Conservation (phyloP, 2,888 invertebrate genomes). For the Leptogaster cylindrica region DNA sequence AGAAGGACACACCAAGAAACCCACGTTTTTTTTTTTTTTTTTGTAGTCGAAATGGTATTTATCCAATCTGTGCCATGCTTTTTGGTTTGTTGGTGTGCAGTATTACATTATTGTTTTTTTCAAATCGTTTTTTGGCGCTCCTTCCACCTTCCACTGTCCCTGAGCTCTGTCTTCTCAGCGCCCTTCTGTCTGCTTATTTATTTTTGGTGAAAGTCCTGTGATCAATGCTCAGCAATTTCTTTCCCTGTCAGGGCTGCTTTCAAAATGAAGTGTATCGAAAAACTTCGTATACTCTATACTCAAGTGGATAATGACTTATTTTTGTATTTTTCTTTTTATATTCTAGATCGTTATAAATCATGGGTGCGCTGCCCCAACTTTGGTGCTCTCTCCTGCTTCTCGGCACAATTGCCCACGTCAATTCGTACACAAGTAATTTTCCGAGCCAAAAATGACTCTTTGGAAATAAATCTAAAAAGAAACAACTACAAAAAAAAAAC, state of each 20-base stretch:
- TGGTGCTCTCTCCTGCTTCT: conserved; percentile 5
- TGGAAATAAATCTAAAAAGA: too few species aligned
- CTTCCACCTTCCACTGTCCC: too few species aligned
- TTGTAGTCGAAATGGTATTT: too few species aligned
- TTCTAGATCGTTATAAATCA: conserved; percentile 7
- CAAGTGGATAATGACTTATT: too few species aligned
- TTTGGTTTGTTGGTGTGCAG: too few species aligned
- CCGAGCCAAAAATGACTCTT: not conserved
- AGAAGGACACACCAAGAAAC: too few species aligned
- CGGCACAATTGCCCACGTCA: conserved; percentile 15
- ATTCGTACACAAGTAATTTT: conserved; percentile 32
- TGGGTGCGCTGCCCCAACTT: conserved; percentile 28
- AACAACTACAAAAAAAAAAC: not conserved
- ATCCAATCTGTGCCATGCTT: too few species aligned
- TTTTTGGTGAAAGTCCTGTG: conserved; percentile 2
- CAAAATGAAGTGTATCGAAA: not conserved
- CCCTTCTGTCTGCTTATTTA: not conserved
- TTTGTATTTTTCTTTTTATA: not conserved
- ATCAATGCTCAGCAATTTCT: conserved; percentile 15
- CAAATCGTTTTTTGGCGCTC: too few species aligned
- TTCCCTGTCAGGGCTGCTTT: not conserved
- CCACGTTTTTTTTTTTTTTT: too few species aligned
- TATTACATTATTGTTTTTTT: too few species aligned
- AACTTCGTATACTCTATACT: too few species aligned
- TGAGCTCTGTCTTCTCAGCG: not conserved